phyloP scores from a whole-genome alignment of 2,113 vertebrate species.

The Saguinus imperator region DNA sequence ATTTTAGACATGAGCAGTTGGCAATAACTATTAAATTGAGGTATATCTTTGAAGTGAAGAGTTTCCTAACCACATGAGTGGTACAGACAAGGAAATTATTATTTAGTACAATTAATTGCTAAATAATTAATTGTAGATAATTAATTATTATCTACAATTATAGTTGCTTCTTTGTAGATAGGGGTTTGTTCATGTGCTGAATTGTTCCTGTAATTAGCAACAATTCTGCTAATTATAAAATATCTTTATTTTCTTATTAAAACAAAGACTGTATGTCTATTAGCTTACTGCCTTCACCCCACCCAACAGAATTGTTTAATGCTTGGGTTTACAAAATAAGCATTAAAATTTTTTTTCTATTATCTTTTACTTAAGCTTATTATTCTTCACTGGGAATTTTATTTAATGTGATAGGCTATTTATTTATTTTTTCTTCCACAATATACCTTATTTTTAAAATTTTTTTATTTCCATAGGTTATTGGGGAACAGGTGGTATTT shows the following conservation, averaged over 20 bases:
- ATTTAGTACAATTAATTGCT: not conserved
- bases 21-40: not conserved
- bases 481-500: too few species aligned
- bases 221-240: not conserved
- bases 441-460: too few species aligned
- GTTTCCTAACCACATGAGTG: not conserved
- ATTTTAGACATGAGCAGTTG: not conserved
- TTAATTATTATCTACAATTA: not conserved
- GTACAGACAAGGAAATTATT: not conserved
- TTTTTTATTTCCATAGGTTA: too few species aligned
- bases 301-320: not conserved
- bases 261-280: not conserved
- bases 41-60: slow-evolving; percentile 1
- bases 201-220: not conserved
- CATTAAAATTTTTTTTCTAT: not conserved
- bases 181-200: not conserved
- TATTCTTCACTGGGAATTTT: not conserved
- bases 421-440: too few species aligned
- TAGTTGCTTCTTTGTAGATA: slow-evolving; percentile 12
- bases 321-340: not conserved
- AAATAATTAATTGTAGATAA: too few species aligned
- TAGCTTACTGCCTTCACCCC: not conserved
- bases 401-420: not conserved
- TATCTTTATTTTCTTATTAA: not conserved
- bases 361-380: not conserved